phyloP scores from a whole-genome alignment of 2,113 vertebrate genomes.

The Myodes glareolus region DNA sequence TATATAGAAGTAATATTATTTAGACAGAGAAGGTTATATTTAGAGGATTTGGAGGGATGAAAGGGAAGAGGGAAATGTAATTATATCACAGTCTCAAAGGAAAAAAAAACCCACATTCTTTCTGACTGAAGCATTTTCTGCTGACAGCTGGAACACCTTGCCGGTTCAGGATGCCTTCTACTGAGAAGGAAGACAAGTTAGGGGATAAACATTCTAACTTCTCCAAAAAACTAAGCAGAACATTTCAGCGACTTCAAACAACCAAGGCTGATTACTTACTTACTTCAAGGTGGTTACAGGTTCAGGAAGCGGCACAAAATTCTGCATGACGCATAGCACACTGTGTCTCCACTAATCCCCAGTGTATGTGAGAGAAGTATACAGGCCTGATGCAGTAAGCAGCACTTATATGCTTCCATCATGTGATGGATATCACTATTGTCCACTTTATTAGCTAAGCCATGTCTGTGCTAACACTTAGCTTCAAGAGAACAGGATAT shows the following conservation, averaged over 20 bases:
- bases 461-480: background rate
- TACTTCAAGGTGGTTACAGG: background rate
- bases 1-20: background rate
- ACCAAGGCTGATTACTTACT: background rate
- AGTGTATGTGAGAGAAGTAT: background rate
- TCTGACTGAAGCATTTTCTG: background rate
- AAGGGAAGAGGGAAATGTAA: background rate
- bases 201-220: background rate
- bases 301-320: background rate
- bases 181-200: background rate
- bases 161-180: background rate
- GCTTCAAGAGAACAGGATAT: background rate
- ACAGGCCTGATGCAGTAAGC: background rate
- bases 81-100: background rate
- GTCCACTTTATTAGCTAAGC: slow-evolving; percentile 31
- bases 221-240: background rate
- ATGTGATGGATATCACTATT: background rate
- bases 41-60: background rate
- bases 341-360: background rate
- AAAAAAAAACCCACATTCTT: background rate
- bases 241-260: background rate
- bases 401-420: background rate
- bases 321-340: background rate
- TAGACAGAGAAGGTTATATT: background rate
- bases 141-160: background rate